Percentiles rank a stretch among this genome's conserved stretches.
These are phyloP conservation scores for Lomographa bimaculata DNA, from an alignment of 2,888 invertebrate genomes.

Conservation along the genomic window DNA sequence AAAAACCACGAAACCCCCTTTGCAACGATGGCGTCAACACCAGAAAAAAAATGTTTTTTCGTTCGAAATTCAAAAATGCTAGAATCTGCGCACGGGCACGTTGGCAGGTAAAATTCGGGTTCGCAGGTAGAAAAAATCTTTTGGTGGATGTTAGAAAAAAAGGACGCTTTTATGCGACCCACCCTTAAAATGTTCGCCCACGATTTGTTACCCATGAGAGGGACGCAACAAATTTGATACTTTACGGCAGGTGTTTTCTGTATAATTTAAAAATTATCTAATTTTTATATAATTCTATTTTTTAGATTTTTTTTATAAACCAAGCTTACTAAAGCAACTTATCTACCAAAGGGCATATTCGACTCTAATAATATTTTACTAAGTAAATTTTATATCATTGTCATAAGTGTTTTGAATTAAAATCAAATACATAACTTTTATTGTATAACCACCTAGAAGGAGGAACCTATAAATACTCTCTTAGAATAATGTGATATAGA, in stretches of 20 bases:
- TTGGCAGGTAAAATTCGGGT: conserved; percentile 71
- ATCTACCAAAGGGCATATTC: too few species aligned
- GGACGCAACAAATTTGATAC: conserved; percentile 37
- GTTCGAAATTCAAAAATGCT: conserved; percentile 57
- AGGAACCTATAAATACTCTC: too few species aligned
- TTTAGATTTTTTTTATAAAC: too few species aligned
- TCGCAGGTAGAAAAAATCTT: conserved; percentile 81
- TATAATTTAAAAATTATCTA: too few species aligned
- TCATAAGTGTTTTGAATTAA: too few species aligned
- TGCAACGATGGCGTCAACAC: conserved; percentile 35
- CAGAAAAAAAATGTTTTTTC: conserved; percentile 55
- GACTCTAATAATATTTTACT: too few species aligned
- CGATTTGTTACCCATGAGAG: conserved; percentile 54
- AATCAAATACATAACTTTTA: too few species aligned
- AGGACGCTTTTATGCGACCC: conserved; percentile 76
- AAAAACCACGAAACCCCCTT: conserved; percentile 62
- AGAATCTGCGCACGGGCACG: conserved; percentile 69
- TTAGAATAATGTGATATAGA: too few species aligned
- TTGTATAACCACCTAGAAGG: too few species aligned
- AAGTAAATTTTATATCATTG: too few species aligned
- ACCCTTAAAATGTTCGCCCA: conserved; percentile 70
- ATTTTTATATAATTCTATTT: too few species aligned
- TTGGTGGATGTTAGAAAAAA: conserved; percentile 67
- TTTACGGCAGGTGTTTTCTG: conserved; percentile 20
- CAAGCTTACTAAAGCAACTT: too few species aligned